Conservation (phyloP, 2,888 invertebrate species). For the Vesta saturnalis region DNA sequence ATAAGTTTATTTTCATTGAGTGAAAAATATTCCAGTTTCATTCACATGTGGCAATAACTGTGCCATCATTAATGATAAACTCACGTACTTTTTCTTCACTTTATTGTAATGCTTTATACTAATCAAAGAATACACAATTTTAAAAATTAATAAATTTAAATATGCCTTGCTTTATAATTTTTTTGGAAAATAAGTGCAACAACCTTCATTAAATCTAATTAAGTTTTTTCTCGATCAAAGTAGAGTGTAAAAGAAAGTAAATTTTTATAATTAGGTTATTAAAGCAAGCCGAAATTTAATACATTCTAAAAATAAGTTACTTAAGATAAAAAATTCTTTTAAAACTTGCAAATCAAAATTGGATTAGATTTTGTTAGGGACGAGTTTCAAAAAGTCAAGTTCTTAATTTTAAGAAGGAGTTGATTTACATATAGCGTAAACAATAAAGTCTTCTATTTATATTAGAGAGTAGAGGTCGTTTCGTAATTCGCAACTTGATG, state of each 20-base stretch:
- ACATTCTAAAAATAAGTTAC: conserved; percentile 12
- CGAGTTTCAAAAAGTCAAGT: not conserved
- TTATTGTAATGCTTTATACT: too few relatives aligned
- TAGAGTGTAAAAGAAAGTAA: not conserved
- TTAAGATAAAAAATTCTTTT: conserved; percentile 7
- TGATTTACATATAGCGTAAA: conserved; percentile 13
- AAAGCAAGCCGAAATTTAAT: not conserved
- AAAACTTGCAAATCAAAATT: conserved; percentile 11
- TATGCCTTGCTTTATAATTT: too few relatives aligned
- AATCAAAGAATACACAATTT: too few relatives aligned
- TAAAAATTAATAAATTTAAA: too few relatives aligned
- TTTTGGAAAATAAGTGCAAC: too few relatives aligned
- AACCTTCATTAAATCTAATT: not conserved
- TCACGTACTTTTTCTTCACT: too few relatives aligned
- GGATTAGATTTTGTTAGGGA: conserved; percentile 10
- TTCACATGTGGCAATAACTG: too few relatives aligned
- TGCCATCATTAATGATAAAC: too few relatives aligned
- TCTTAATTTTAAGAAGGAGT: conserved; percentile 13
- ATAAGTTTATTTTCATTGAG: too few relatives aligned
- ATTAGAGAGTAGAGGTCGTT: conserved; percentile 11
- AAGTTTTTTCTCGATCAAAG: not conserved
- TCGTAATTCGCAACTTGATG: conserved; percentile 14
- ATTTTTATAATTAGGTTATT: not conserved
- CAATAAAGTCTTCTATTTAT: conserved; percentile 13
- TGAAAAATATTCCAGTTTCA: too few relatives aligned